Conservation (phyloP, 2,113 vertebrate species). For the Otus sunia region DNA sequence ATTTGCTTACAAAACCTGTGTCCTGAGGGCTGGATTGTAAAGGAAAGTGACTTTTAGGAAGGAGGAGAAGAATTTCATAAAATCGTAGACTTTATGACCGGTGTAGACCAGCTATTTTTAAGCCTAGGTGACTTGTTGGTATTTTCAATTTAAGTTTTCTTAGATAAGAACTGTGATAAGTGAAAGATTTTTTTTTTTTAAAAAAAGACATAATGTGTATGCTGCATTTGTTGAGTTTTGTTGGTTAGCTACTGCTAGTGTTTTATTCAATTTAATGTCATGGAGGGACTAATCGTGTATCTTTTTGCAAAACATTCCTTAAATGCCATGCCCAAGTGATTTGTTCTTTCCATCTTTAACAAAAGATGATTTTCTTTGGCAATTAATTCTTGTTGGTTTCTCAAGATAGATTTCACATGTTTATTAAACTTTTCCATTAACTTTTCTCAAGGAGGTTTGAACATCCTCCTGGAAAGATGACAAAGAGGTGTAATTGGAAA, state of each 20-base stretch:
- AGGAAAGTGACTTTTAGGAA: background rate
- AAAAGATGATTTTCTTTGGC: background rate
- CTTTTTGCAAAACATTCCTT: background rate
- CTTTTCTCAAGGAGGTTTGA: background rate
- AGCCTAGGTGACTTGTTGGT: background rate
- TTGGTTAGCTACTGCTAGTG: background rate
- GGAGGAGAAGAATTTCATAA: background rate
- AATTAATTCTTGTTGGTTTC: background rate
- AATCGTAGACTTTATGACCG: background rate
- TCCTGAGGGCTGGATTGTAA: background rate
- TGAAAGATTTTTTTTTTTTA: background rate
- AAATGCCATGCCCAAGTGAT: background rate
- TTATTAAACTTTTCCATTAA: slow-evolving; percentile 8
- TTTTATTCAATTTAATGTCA: background rate
- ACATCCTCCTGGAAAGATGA: background rate
- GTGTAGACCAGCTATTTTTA: background rate
- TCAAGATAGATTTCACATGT: background rate
- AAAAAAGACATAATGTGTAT: background rate
- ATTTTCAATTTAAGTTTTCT: background rate
- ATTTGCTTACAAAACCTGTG: background rate
- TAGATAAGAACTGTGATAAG: background rate
- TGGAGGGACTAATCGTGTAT: background rate
- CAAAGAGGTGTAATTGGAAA: background rate
- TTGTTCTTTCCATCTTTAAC: background rate
- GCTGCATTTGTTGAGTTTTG: background rate